Conservation (phyloP, 2,888 invertebrate genomes). For the Eucera pruinosa region DNA sequence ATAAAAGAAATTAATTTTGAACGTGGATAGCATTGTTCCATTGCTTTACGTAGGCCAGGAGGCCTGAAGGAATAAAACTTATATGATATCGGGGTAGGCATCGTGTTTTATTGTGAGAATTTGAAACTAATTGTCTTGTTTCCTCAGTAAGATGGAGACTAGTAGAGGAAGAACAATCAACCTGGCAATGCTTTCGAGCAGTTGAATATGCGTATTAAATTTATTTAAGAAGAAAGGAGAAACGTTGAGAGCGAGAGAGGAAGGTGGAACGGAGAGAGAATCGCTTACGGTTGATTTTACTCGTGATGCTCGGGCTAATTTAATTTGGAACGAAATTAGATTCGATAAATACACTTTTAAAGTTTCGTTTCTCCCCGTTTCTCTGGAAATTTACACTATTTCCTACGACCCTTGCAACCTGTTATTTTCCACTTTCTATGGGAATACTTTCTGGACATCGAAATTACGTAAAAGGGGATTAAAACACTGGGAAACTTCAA, state of each 20-base stretch:
- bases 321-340: conserved; percentile 45
- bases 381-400: conserved; percentile 11
- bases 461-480: not conserved
- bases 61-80: conserved; percentile 37
- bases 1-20: too few species aligned
- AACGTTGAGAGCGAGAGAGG: not conserved
- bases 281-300: conserved; percentile 45
- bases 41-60: conserved; percentile 13
- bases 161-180: conserved; percentile 19
- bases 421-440: not conserved
- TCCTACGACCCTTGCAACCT: not conserved
- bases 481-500: not conserved
- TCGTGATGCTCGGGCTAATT: conserved; percentile 39
- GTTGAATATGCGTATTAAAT: conserved; percentile 49
- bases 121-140: conserved; percentile 44
- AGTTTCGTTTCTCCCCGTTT: not conserved
- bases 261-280: not conserved
- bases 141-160: not conserved
- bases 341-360: conserved; percentile 46
- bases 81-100: conserved; percentile 21
- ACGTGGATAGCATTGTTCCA: too few species aligned
- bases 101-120: conserved; percentile 43
- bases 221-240: conserved; percentile 37
- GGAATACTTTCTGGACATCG: not conserved
- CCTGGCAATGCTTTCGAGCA: conserved; percentile 13